These are phyloP conservation scores for Potorous gilbertii DNA, from an alignment of 2,797 vertebrate genomes.

Conservation along the genomic window DNA sequence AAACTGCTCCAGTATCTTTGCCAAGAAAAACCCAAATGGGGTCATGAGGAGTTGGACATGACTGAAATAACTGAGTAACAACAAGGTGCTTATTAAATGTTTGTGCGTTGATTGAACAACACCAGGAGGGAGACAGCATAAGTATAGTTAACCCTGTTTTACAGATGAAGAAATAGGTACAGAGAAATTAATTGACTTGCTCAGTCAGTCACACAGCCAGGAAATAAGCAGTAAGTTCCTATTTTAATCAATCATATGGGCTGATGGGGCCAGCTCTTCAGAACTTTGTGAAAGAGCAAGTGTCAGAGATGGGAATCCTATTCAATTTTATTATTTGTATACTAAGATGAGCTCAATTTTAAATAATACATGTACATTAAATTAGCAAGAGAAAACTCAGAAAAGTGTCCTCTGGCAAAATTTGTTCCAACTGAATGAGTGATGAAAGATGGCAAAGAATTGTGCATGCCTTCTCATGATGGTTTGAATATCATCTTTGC, in stretches of 20 bases:
- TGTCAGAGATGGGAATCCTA: neutral
- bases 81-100: neutral
- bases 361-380: neutral
- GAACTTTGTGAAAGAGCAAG: neutral
- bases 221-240: neutral
- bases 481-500: neutral
- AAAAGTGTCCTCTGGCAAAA: neutral
- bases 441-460: slow-evolving; percentile 26
- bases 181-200: neutral
- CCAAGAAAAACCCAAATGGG: neutral
- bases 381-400: neutral
- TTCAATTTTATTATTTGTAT: neutral
- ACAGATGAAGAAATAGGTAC: neutral
- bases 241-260: neutral
- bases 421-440: neutral
- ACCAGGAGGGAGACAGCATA: neutral
- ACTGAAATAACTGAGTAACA: neutral
- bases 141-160: neutral
- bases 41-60: neutral
- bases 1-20: neutral
- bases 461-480: neutral
- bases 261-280: neutral
- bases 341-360: neutral
- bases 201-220: neutral
- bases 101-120: neutral